Evolutionary conservation across 2,797 vertebrate genomes (phyloP), one percentile per base, ranked within the genome.

Genomic region (Lacerta viridis): DNA sequence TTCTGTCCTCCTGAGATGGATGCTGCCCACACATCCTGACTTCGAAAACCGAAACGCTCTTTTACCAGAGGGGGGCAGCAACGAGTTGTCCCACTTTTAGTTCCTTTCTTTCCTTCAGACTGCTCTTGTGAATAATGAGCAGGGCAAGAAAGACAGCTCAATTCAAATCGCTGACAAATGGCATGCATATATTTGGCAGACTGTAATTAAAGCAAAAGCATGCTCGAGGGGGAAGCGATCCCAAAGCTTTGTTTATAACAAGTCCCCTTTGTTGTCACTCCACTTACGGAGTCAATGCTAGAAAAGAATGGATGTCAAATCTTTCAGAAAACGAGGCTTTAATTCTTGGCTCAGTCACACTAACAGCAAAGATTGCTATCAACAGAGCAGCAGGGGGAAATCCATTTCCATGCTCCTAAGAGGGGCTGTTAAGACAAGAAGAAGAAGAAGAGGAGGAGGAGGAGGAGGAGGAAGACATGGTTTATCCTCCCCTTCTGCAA

Each of bases 51-150:
- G 2, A 61, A 61, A 61, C 7, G 20, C 59, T 61, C 29, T 88
- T 43, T 27, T 0, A 0, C 94, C 95, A 93, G 94, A 55, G 23
- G 93, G 95, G 89, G 94, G 95, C 95, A 94, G 94, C 93, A 95
- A 89, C 36, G 69, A 7, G 84, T 94, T 71, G 5, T 2, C 68
- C 18, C 36, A 78, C 46, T 0, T 23, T 87, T 64, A 1, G 64
- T 23, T 20, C 84, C 50, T 23, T 85, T 64, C 1, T 68, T 23
- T 33, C 79, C 64, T 87, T 2, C 81, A 4, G 68, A 3, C 80
- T 13, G 41, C 18, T 66, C 66, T 81, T 5, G 41, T 4, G 88
- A 83, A 55, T 61, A 82, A 0, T 8, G 1, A 68, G 87, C 77
- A 0, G 20, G n/a, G 3, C 82, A 71, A 81, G 78, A 85, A 36